Percentiles rank a stretch among this genome's conserved stretches.
phyloP scores from a whole-genome alignment of 2,797 vertebrate species.

The Hylomyscus alleni region DNA sequence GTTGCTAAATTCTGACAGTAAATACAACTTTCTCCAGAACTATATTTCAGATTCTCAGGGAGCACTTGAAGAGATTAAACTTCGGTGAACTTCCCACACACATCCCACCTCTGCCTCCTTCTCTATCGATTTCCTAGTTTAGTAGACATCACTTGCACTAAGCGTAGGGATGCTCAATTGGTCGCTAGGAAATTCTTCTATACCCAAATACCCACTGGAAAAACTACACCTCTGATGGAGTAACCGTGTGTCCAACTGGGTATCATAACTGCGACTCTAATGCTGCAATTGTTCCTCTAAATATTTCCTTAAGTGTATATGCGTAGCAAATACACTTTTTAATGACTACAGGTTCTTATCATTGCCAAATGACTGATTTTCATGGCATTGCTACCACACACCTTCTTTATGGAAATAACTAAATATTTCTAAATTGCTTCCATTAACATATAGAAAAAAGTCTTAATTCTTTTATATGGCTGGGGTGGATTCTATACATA shows the following conservation, averaged over 20 bases:
- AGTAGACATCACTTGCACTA: conserved; percentile 41
- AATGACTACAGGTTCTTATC: conserved; percentile 69
- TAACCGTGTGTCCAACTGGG: conserved; percentile 55
- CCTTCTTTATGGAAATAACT: conserved; percentile 75
- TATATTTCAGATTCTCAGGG: neutral
- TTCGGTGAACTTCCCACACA: neutral
- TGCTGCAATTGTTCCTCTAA: conserved; percentile 70
- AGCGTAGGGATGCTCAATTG: conserved; percentile 72
- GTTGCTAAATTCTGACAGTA: conserved; percentile 19
- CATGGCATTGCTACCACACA: conserved; percentile 38
- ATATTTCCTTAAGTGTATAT: conserved; percentile 77
- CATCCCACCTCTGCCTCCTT: neutral
- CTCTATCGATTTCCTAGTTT: conserved; percentile 51
- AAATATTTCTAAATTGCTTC: conserved; percentile 75
- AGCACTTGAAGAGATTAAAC: conserved; percentile 29
- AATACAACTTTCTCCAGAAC: neutral
- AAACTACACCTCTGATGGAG: conserved; percentile 58
- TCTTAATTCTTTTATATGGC: conserved; percentile 73
- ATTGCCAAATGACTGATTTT: conserved; percentile 82
- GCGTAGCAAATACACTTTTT: conserved; percentile 78
- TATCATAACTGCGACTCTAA: conserved; percentile 74
- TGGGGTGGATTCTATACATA: conserved; percentile 39
- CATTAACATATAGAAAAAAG: conserved; percentile 70
- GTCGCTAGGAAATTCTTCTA: conserved; percentile 67
- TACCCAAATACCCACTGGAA: conserved; percentile 59